A percentile compares a stretch with the other conserved stretches of the same genome.
Conservation (phyloP, 2,113 vertebrate genomes). For the Phyllopteryx taeniolatus region DNA sequence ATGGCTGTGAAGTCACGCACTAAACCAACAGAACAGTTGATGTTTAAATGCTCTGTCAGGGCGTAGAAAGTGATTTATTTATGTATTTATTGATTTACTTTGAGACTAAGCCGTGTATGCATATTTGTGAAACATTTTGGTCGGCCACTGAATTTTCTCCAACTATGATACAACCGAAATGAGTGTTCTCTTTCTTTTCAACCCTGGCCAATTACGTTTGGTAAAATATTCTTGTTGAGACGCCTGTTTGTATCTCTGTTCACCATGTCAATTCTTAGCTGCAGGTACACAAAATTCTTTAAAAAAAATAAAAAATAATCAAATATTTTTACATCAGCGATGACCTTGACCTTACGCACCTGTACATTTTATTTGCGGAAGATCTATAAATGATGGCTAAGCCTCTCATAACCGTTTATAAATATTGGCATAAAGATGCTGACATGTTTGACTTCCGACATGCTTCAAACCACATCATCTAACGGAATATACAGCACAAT, state of each 20-base stretch:
- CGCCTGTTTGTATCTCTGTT: not conserved
- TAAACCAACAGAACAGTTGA: not conserved
- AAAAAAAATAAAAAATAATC: too few species aligned
- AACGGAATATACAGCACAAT: not conserved
- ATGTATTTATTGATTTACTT: not conserved
- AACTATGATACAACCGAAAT: not conserved
- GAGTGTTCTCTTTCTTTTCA: not conserved
- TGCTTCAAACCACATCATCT: not conserved
- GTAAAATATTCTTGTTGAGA: not conserved
- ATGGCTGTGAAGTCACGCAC: not conserved
- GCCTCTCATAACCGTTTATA: not conserved
- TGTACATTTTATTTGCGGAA: not conserved
- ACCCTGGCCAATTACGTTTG: not conserved
- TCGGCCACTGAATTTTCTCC: too few species aligned
- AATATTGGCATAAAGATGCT: not conserved
- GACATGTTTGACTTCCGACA: not conserved
- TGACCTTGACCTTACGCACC: conserved; percentile 58
- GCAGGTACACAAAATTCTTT: too few species aligned
- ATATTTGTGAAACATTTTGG: not conserved
- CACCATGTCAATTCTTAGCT: too few species aligned
- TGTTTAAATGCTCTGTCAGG: not conserved
- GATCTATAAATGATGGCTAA: conserved; percentile 2
- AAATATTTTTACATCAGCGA: too few species aligned
- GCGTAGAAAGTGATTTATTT: not conserved
- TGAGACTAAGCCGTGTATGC: not conserved